Conservation (phyloP, 2,888 invertebrate species). For the Cotesia congregata region DNA sequence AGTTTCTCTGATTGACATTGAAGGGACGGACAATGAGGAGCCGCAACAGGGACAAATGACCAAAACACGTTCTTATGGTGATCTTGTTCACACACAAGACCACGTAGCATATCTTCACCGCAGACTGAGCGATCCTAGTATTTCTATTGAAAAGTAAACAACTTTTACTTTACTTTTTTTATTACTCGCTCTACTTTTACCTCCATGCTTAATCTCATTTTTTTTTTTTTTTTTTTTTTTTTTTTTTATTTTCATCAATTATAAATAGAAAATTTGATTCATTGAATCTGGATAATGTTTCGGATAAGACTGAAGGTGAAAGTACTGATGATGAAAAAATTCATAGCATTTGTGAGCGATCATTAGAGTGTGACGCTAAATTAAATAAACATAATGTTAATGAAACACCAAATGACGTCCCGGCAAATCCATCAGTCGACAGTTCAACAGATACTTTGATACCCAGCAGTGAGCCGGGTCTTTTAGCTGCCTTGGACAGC, state of each 20-base stretch:
- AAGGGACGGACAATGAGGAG: slow-evolving; percentile 64
- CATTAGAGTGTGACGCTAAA: slow-evolving; percentile 50
- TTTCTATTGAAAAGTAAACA: slow-evolving; percentile 81
- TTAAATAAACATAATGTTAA: slow-evolving; percentile 56
- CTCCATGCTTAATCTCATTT: too few relatives aligned
- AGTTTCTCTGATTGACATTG: slow-evolving; percentile 65
- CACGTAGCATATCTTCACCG: slow-evolving; percentile 75
- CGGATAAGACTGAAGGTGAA: slow-evolving; percentile 56
- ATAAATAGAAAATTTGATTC: slow-evolving; percentile 66
- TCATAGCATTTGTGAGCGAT: slow-evolving; percentile 45
- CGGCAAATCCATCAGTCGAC: slow-evolving; percentile 69
- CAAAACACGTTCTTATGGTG: slow-evolving; percentile 89
- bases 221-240: background rate
- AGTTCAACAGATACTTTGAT: slow-evolving; percentile 74
- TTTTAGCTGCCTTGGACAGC: slow-evolving; percentile 47
- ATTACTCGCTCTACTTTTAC: background rate
- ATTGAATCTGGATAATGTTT: slow-evolving; percentile 61
- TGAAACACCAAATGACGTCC: slow-evolving; percentile 59
- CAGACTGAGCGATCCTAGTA: slow-evolving; percentile 88
- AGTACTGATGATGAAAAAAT: slow-evolving; percentile 53
- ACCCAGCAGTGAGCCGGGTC: slow-evolving; percentile 62
- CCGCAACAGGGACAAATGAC: slow-evolving; percentile 75
- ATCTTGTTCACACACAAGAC: slow-evolving; percentile 80
- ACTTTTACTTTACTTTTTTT: slow-evolving; percentile 7
- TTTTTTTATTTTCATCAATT: background rate